Evolutionary conservation across 2,797 vertebrate species (phyloP), one percentile per base, ranked within the genome.

Genomic region (Coregonus suidteri): DNA sequence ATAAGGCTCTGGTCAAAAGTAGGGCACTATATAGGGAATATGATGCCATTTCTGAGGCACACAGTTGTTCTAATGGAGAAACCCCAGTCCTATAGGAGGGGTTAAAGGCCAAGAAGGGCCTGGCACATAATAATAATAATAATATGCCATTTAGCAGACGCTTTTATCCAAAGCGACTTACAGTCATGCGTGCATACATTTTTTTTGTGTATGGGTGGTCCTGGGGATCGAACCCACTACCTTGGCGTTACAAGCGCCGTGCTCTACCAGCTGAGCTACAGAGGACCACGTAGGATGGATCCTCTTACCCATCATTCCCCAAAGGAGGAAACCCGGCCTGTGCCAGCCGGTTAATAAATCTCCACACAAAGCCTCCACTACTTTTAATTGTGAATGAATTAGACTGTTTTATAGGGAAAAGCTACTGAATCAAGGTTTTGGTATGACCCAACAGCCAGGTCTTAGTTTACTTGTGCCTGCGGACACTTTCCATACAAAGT

Each of bases 361-460:
- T 91, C 90, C 89, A 90, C 89, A 87, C 89, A 93, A 92, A 74
- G 90, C 90, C 89, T 91, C 64, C 86, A 81, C 90, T 92, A 93
- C 90, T 90, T 92, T 91, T 92, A 92, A 92, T 91, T 88, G 91
- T 89, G 87, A 92, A 92, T 90, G 90, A 91, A 91, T 92, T 88
- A 91, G 83, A 62, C n/a, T 15, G 67, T 37, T 35, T 66, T n/a
- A 35, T 34, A 9, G 6, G 67, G 6, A 69, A 6, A 37, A 69
- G 35, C 34, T 13, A 37, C 11, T 34, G 13, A 9, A 37, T 69
- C 3, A 16, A 34, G 34, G 25, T 59, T 20, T 20, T 59, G 56
- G n/a, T 9, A n/a, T 6, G 5, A 59, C 5, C 56, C n/a, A 20
- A 59, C 56, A 59, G 2, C 41, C 41, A 11, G 41, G 41, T 13